Evolutionary conservation across 1,140 invertebrate genomes (phyloP).

Genomic region (Musca vetustissima): DNA sequence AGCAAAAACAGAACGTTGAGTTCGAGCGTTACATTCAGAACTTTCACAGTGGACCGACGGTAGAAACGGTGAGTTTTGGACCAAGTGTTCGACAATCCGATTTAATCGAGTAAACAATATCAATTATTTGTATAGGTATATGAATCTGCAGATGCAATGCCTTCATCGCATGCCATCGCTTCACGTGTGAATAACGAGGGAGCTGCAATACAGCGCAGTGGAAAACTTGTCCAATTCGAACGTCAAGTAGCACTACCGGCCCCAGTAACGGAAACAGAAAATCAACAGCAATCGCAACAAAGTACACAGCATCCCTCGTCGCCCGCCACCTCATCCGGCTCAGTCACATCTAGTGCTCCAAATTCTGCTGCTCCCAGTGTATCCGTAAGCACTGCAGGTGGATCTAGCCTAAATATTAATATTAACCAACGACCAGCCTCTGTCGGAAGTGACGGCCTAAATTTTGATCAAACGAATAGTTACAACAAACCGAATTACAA

Average conservation of each 20-base stretch:
- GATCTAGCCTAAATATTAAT: conserved; percentile 10
- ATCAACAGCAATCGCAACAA: conserved; percentile 32
- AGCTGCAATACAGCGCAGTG: conserved; percentile 34
- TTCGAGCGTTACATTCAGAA: conserved; percentile 53
- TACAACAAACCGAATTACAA: conserved; percentile 43
- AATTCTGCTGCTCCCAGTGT: conserved; percentile 22
- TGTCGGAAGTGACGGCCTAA: conserved; percentile 32
- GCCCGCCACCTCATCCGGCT: not conserved
- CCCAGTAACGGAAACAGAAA: conserved; percentile 30
- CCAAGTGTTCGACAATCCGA: not conserved
- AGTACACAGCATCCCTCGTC: conserved; percentile 31
- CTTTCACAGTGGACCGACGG: conserved; percentile 47
- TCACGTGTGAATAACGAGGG: conserved; percentile 4
- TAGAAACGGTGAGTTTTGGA: conserved; percentile 45
- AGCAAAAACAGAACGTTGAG: conserved; percentile 49
- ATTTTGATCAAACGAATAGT: conserved; percentile 34
- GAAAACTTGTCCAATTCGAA: conserved; percentile 42
- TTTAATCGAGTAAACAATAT: not conserved
- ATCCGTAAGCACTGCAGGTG: conserved; percentile 3
- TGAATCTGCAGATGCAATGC: conserved; percentile 38
- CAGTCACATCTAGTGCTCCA: conserved; percentile 27
- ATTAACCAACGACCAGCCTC: not conserved
- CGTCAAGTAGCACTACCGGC: conserved; percentile 44
- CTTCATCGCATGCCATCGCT: conserved; percentile 8
- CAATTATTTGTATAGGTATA: conserved; percentile 36